Evolutionary conservation across 2,797 vertebrate genomes (phyloP), one percentile per base, ranked within the genome.

Genomic region (Pygocentrus nattereri): DNA sequence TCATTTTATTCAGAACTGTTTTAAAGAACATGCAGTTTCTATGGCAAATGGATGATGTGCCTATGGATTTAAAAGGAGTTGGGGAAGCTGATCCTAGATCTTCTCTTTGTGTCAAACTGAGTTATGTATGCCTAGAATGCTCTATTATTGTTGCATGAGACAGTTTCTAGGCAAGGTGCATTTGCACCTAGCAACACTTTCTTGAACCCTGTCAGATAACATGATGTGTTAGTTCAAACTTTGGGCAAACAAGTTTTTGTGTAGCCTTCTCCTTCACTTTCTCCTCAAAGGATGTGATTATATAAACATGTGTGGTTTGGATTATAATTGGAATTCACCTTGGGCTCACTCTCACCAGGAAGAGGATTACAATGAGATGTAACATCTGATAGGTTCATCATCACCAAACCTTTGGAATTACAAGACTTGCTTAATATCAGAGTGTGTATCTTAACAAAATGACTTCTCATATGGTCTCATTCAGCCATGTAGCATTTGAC

Each of bases 321-420:
- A 19, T 69, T 69, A 69, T 49, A 69, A 49, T 49, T 49, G 44
- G 67, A 49, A 44, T 68, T 49, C 23, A 25, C 41, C 41, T 49
- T 25, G 41, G 25, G 52, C 31, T 71, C 58, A 6, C 41, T 49
- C 38, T 61, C 21, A 5, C 25, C 27, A 19, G 23, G 8, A 27
- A 50, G 15, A 25, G 3, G 21, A 30, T 69, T 38, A 8, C 1
- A 68, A 23, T 13, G 54, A n/a, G 34, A 15, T 56, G 61, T 49
- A 44, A 64, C 19, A 54, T 19, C 4, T 15, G 34, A 47, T n/a
- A 44, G 18, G 11, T 41, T 49, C n/a, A 4, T 30, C 70, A 59
- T 49, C 38, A 47, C 1, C 41, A 47, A 30, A 70, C 11, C 34
- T n/a, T 70, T 56, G 27, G n/a, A 41, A 23, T 54, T 25, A 27